Conservation (phyloP, 2,113 vertebrate species). For the Catharus fuscescens region DNA sequence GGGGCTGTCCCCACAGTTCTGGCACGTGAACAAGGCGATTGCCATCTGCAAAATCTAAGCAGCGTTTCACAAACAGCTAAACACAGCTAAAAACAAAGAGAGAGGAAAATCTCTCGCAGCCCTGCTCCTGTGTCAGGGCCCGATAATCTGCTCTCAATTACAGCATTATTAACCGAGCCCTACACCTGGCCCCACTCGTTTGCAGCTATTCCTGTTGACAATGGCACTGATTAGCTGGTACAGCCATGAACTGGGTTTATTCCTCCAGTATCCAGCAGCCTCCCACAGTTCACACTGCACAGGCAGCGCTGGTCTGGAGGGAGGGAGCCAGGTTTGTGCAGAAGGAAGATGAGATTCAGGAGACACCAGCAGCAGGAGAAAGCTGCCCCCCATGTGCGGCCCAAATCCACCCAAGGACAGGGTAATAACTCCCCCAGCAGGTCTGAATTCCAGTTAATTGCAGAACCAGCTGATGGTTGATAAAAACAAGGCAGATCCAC, state of each 20-base stretch:
- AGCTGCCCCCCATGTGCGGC: neutral
- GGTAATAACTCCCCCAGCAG: slow-evolving; percentile 9
- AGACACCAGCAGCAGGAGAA: neutral
- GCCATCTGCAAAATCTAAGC: neutral
- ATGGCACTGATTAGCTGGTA: slow-evolving; percentile 55
- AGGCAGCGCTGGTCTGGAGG: neutral
- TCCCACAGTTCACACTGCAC: neutral
- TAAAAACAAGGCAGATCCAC: slow-evolving; percentile 1
- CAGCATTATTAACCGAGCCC: slow-evolving; percentile 11
- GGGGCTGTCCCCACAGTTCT: neutral
- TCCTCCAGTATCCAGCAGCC: neutral
- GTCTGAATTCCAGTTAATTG: slow-evolving; percentile 42
- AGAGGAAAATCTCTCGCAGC: neutral
- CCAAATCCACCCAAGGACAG: neutral
- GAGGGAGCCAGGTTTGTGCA: neutral
- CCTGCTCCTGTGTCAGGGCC: neutral
- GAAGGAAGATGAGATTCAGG: neutral
- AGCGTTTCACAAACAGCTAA: neutral
- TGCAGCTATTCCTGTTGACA: slow-evolving; percentile 44
- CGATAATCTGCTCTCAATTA: neutral
- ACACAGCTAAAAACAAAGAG: neutral
- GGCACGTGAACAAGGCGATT: neutral
- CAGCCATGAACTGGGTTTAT: neutral
- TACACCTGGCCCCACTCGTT: slow-evolving; percentile 21
- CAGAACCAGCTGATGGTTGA: neutral